phyloP scores from a whole-genome alignment of 64 coral and sea anemone genomes.

The Montipora efflorescens region DNA sequence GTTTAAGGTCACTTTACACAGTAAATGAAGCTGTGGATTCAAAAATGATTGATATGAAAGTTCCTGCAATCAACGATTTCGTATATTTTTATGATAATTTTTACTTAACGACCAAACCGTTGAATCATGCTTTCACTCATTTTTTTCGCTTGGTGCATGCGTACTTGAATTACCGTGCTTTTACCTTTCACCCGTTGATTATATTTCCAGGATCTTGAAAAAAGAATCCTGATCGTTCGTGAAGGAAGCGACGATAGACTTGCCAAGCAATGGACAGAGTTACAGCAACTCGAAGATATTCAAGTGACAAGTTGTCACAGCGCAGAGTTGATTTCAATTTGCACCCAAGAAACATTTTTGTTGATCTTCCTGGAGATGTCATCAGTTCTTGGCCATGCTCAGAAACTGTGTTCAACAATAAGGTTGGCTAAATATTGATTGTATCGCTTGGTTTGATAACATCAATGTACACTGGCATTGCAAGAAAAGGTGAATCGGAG shows the following conservation, averaged over 20 bases:
- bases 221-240: slow-evolving; percentile 63
- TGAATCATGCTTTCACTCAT: no score
- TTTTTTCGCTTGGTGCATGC: neutral
- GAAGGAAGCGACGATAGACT: neutral
- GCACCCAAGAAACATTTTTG: slow-evolving; percentile 52
- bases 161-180: neutral
- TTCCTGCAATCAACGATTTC: neutral
- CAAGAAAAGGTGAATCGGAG: no score
- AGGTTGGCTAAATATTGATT: neutral
- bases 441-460: no score
- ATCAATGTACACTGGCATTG: no score
- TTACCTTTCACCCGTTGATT: neutral
- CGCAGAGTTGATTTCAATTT: slow-evolving; percentile 43
- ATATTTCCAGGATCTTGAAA: slow-evolving; percentile 25
- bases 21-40: neutral
- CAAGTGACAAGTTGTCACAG: neutral
- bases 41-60: neutral
- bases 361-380: slow-evolving; percentile 63
- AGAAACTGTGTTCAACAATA: slow-evolving; percentile 53
- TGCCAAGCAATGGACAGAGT: slow-evolving; percentile 11
- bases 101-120: neutral
- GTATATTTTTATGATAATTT: neutral
- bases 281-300: slow-evolving; percentile 16
- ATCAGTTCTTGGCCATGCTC: slow-evolving; percentile 26
- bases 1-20: neutral